Evolutionary conservation across 2,113 vertebrate genomes (phyloP).

Genomic region (Gobio gobio): DNA sequence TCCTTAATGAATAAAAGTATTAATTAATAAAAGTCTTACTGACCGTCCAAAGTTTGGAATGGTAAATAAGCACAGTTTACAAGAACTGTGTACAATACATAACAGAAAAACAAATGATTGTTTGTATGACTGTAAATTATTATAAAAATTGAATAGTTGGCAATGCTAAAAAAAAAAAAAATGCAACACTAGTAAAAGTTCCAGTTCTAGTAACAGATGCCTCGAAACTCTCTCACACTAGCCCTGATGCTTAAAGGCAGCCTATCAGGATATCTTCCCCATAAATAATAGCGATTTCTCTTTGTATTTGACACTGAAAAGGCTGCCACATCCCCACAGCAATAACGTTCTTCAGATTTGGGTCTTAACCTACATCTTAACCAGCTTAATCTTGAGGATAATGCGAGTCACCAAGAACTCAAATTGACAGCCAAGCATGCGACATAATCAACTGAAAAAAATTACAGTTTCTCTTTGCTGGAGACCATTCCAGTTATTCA

Average conservation of each 20-base stretch:
- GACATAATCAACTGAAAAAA: not conserved
- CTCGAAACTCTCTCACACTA: not conserved
- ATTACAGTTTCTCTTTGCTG: not conserved
- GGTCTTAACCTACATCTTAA: constrained; percentile 7
- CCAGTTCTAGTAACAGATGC: not conserved
- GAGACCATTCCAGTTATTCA: not conserved
- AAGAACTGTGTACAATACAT: not conserved
- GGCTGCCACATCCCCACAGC: not conserved
- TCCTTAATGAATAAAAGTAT: not conserved
- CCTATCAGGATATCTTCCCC: not conserved
- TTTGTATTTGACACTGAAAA: not conserved
- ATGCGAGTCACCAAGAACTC: not conserved
- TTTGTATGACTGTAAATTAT: not conserved
- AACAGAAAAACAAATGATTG: not conserved
- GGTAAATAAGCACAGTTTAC: too few species aligned
- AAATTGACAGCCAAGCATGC: not conserved
- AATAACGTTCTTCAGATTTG: not conserved
- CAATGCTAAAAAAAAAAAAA: not conserved
- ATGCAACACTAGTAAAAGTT: not conserved
- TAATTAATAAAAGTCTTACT: too few species aligned
- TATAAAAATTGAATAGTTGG: not conserved
- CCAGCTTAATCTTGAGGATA: not conserved
- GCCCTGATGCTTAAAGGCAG: not conserved
- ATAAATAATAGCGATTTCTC: not conserved
- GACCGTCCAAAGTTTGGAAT: too few species aligned